Base-by-base conservation (phyloP, 2,797 vertebrate species). In the Arremon aurantiirostris region DNA sequence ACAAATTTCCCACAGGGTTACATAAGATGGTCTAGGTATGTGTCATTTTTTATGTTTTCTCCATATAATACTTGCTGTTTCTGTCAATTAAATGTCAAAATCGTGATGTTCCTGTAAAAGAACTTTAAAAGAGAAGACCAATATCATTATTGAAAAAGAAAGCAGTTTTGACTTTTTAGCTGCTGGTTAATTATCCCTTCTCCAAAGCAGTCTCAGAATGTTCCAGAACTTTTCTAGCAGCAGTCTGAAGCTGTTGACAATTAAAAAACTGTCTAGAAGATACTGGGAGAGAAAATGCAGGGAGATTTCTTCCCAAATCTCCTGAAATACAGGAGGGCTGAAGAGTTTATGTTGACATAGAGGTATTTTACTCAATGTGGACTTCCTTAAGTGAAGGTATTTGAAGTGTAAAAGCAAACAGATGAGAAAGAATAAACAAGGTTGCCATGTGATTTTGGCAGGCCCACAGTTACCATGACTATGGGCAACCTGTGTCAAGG, bases 41-140 rank as follows among this genome's bases (percentile, higher is more conserved):
- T n/a, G 32, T 68, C 2, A 64, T 80, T 70, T 82, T 52, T 87
- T 87, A 1, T 22, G 41, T 80, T 89, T 93, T 82, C 53, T 91
- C 27, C n/a, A 42, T 55, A 34, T n/a, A 83, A 42, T 75, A 27
- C 56, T 87, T 75, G 30, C 56, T 87, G 28, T 44, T 91, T 80
- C 82, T 87, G 60, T 81, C 68, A 91, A 93, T 73, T 60, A 52
- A 91, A 76, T 86, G 41, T 87, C 28, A 79, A 70, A 90, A 66
- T 87, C 12, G 8, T 71, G 56, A 82, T 1, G 7, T 59, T 73
- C 34, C 50, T 73, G 6, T 60, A 55, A 28, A 69, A 55, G 34
- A 83, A 63, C 32, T 78, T 34, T 60, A 49, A 39, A 83, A 86
- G n/a, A 93, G 22, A 21, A 77, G n/a, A 79, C n/a, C 32, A 20